Conservation (phyloP, 2,113 vertebrate species). For the rat (Rattus norvegicus) region GRCr8 NC_086030.1:19632501-19633000, state of each 20-base stretch:
- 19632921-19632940: background rate
- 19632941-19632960: background rate
- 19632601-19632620: no score
- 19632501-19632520: background rate
- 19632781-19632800: background rate
- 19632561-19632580: no score
- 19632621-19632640: background rate
- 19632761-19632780: background rate
- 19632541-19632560: background rate
- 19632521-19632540: background rate
- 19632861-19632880: background rate
- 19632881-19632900: background rate
- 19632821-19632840: background rate
- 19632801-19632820: background rate
- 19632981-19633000: background rate
- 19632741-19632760: background rate
- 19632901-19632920: background rate
- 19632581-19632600: background rate
- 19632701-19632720: background rate
- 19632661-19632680: background rate
- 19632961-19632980: background rate
- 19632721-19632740: background rate
- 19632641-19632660: background rate
- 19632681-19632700: background rate
- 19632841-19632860: background rate